Conservation (phyloP, 2,113 vertebrate species). For the Vireo altiloquus region DNA sequence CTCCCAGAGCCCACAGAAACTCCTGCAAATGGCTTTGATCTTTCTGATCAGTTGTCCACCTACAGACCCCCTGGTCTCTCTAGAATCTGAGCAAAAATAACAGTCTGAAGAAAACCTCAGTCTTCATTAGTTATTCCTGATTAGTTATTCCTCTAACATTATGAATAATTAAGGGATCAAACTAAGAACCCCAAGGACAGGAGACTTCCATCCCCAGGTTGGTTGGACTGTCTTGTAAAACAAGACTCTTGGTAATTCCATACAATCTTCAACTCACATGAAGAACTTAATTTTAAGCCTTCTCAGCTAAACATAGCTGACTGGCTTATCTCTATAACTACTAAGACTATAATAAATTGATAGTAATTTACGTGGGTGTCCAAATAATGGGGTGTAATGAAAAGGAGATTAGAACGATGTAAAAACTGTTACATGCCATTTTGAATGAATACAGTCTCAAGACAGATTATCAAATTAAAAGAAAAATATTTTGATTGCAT, state of each 20-base stretch:
- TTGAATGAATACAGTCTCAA: background rate
- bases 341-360: background rate
- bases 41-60: background rate
- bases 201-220: background rate
- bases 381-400: background rate
- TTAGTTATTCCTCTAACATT: background rate
- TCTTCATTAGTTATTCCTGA: background rate
- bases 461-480: slow-evolving; percentile 7
- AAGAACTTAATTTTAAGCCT: background rate
- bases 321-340: background rate
- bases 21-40: background rate
- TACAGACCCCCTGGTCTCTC: background rate
- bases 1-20: background rate
- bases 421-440: background rate
- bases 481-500: slow-evolving; percentile 16
- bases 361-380: background rate
- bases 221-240: background rate
- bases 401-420: background rate
- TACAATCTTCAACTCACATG: background rate
- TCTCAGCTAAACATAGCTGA: background rate
- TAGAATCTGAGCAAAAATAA: background rate
- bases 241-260: background rate
- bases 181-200: background rate
- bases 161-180: background rate
- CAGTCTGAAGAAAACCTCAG: background rate